Conservation (phyloP, 2,888 invertebrate genomes). For the Cantharis rustica region DNA sequence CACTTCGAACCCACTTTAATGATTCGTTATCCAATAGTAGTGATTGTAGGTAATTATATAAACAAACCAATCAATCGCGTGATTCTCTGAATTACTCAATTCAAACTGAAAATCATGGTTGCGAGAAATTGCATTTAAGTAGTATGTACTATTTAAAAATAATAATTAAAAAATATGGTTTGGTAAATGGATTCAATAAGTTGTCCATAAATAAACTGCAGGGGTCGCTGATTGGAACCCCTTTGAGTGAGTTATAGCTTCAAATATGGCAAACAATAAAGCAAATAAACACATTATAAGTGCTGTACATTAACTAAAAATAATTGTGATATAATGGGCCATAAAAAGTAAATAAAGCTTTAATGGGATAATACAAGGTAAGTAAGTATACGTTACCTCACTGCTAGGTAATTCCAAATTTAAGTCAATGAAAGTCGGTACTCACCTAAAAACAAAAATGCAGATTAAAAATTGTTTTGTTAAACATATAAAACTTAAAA, state of each 20-base stretch:
- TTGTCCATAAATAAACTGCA: slow-evolving; percentile 12
- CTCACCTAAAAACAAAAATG: neutral
- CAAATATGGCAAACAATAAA: slow-evolving; percentile 8
- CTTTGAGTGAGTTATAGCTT: slow-evolving; percentile 25
- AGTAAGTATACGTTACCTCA: neutral
- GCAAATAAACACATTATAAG: slow-evolving; percentile 7
- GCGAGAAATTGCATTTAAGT: neutral
- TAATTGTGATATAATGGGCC: neutral
- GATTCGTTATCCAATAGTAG: neutral
- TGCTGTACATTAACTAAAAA: neutral
- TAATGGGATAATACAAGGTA: neutral
- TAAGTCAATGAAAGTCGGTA: neutral
- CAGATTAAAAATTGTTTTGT: neutral
- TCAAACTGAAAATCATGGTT: neutral
- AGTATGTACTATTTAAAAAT: neutral
- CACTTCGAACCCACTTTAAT: neutral
- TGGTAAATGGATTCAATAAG: neutral
- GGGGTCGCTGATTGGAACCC: slow-evolving; percentile 26
- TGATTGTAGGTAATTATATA: neutral
- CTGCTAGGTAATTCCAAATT: neutral
- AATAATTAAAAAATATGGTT: neutral
- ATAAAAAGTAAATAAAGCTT: neutral
- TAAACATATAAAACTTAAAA: neutral
- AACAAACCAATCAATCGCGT: neutral
- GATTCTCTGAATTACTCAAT: neutral